Base-by-base conservation (phyloP, 2,797 vertebrate species). In the Urocyon cinereoargenteus region DNA sequence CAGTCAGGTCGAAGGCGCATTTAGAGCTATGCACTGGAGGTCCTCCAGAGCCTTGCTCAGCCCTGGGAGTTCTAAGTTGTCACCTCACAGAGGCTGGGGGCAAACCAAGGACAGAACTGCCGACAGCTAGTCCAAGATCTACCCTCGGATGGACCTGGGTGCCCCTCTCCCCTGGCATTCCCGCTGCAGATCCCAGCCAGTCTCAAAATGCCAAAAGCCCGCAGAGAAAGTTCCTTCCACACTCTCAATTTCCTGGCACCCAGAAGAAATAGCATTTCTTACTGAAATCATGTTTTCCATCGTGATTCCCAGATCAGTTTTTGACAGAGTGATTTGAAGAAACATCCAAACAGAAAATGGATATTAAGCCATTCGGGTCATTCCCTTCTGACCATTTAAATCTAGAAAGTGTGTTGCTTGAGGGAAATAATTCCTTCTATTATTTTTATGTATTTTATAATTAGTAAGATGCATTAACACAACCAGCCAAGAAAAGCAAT, bases 101-200 rank as follows among this genome's bases (percentile, higher is more conserved):
- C 21, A 53, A 82, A 53, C 49, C 18, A 0, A 45, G 57, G 51
- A 1, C 2, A 57, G 22, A 45, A 31, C 18, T 22, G 8, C 11
- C 14, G 21, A 53, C 6, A 28, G 7, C 34, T 6, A 24, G 18
- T 21, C 93, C 45, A 6, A 31, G 81, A 7, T 36, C 19, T 11
- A 13, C 64, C 66, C 51, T 21, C 0, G 22, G 6, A 1, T 26
- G 34, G 0, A 26, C n/a, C 55, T 0, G 0, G 10, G 19, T 0
- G 0, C 19, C 59, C 77, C 45, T 14, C 40, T 51, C 18, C 31
- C 13, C 11, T 51, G 3, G 0, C 3, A 4, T 77, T 31, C 40
- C 26, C 22, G 0, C 40, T 26, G 10, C 31, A 24, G 45, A 34
- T 22, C 24, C 73, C n/a, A 73, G 16, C 40, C 64, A 2, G 28